These are phyloP conservation scores for Chloroceryle amazona DNA, from an alignment of 2,797 vertebrate species.

Conservation along the genomic window DNA sequence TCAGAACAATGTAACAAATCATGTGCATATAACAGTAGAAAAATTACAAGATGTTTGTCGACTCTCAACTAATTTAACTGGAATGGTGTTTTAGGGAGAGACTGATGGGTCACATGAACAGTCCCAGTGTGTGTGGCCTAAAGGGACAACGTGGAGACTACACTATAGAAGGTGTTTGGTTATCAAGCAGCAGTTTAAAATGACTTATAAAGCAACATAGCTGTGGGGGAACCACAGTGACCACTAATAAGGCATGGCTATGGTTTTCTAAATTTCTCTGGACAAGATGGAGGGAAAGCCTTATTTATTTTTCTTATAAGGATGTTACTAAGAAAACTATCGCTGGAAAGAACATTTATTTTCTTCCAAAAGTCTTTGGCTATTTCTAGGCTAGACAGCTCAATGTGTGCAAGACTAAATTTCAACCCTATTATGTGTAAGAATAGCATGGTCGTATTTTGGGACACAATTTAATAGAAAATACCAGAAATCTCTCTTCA, in stretches of 20 bases:
- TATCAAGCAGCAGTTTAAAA: not conserved
- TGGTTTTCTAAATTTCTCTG: not conserved
- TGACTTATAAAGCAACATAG: not conserved
- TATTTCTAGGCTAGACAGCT: not conserved
- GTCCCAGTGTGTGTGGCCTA: accelerated
- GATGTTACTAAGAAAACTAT: not conserved
- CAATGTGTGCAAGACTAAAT: not conserved
- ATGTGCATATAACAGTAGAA: not conserved
- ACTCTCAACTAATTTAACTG: not conserved
- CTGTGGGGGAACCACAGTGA: not conserved
- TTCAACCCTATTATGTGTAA: not conserved
- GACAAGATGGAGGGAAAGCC: not conserved
- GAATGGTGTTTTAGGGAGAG: not conserved
- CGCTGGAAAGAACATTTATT: not conserved
- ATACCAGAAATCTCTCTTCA: not conserved
- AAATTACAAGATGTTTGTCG: not conserved
- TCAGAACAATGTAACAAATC: not conserved
- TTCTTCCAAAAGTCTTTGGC: not conserved
- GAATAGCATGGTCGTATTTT: not conserved
- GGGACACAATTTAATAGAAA: not conserved
- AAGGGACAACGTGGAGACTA: not conserved
- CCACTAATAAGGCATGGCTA: not conserved
- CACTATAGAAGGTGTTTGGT: not conserved
- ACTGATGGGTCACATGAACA: not conserved
- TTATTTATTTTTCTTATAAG: not conserved